Base-by-base conservation (phyloP, 1,140 invertebrate species). In the Rhopalosiphum maidis region DNA sequence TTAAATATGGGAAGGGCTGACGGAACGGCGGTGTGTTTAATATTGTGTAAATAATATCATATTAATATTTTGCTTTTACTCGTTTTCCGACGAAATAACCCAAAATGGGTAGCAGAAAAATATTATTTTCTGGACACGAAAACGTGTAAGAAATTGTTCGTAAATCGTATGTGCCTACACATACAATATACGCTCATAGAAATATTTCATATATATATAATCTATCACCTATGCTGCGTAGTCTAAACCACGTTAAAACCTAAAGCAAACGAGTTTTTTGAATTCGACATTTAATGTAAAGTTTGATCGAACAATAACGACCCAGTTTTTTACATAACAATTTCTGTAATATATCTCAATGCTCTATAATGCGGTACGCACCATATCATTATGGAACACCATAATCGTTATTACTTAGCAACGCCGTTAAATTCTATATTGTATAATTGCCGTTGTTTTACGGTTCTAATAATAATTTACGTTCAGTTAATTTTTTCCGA, bases 231-330 rank as follows among this genome's bases (percentile, higher is more conserved):
- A 18, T 68, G 3, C 60, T 1, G 18, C 4, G n/a, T 11, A n/a
- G n/a, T 77, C 0, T 77, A 77, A 77, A 18, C 60, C 15, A 35
- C 30, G 30, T 18, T 11, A 3, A 54, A 23, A 2, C 3, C 30
- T 77, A 77, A 21, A 77, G 18, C 60, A n/a, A 77, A 46, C 43
- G 43, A 18, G 85, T 46, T 87, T 43, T 46, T 2, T 11, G 11
- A 87, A 87, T 25, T 77, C 1, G 4, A n/a, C 23, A 4, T 85
- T 48, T 21, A 25, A 30, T n/a, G 30, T 35, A 48, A 89, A 55
- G 51, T 89, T 55, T 89, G 35, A 89, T 89, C 51, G 88, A 89
- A 89, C 23, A 54, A 89, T 15, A 54, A 37, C 51, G 88, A 89
- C 51, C 88, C 35, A 37, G 54, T 89, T 89, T 11, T 86, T 11